Percentiles rank a stretch among this genome's conserved stretches.
phyloP scores from a whole-genome alignment of 2,888 invertebrate genomes.

The Cantharis rufa region DNA sequence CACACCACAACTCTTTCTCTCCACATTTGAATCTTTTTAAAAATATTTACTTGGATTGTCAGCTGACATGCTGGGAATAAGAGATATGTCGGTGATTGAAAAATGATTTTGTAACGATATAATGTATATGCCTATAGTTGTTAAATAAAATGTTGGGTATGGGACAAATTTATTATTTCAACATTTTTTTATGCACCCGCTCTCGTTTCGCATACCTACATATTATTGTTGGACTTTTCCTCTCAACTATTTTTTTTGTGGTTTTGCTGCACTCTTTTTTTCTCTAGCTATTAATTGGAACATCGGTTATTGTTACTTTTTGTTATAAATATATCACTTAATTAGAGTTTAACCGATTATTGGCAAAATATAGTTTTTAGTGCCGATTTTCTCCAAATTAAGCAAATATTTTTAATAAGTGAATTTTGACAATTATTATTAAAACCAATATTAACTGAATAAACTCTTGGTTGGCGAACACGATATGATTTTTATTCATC shows the following conservation, averaged over 20 bases:
- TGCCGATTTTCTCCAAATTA: not conserved
- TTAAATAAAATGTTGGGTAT: constrained; percentile 56
- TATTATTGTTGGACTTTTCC: not conserved
- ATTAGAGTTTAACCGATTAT: not conserved
- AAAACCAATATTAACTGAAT: not conserved
- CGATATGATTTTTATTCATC: not conserved
- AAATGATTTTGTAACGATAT: constrained; percentile 46
- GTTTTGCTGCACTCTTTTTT: not conserved
- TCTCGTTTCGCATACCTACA: not conserved
- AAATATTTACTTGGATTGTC: constrained; percentile 20
- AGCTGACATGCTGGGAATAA: constrained; percentile 39
- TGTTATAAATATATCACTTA: not conserved
- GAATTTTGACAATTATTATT: not conserved
- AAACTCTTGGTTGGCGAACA: not conserved
- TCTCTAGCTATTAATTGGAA: not conserved
- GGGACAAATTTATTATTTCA: constrained; percentile 39
- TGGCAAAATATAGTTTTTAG: not conserved
- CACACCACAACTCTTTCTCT: constrained; percentile 29
- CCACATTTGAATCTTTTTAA: constrained; percentile 30
- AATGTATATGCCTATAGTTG: constrained; percentile 55
- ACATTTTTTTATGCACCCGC: not conserved
- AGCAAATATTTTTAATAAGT: not conserved
- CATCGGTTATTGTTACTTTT: not conserved
- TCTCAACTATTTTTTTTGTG: not conserved
- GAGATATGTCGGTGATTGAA: constrained; percentile 37